Evolutionary conservation across 2,797 vertebrate species (phyloP).

Genomic region (Sebastes goodei): DNA sequence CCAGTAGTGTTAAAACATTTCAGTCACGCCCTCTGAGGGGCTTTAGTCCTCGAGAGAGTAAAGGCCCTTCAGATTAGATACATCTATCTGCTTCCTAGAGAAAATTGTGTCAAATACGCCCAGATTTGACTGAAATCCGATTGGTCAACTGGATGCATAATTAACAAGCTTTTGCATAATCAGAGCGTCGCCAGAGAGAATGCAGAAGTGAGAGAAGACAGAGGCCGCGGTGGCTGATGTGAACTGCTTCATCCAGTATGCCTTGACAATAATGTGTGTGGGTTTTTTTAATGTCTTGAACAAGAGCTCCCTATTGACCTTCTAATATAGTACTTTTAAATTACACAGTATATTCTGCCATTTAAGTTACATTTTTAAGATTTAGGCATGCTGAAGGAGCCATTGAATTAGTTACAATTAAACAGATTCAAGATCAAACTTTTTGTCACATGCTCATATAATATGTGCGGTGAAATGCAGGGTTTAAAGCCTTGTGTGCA

Average conservation of each 20-base stretch:
- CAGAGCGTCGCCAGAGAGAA: neutral
- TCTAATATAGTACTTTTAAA: neutral
- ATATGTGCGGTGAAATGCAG: neutral
- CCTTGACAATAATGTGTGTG: neutral
- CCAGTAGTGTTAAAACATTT: neutral
- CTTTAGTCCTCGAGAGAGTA: neutral
- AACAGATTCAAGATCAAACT: neutral
- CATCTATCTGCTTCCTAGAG: neutral
- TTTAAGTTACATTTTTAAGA: neutral
- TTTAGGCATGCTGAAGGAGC: neutral
- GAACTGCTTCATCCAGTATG: neutral
- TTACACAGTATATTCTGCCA: neutral
- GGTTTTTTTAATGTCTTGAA: neutral
- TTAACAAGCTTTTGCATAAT: constrained; percentile 8
- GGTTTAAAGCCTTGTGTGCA: neutral
- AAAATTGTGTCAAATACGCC: neutral
- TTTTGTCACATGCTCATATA: neutral
- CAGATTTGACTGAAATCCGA: neutral
- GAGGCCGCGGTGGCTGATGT: neutral
- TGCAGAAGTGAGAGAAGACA: neutral
- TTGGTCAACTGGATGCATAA: neutral
- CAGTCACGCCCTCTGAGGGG: neutral
- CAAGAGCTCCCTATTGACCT: neutral
- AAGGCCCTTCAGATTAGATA: neutral
- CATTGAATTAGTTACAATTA: neutral